Percentiles rank a stretch among this genome's conserved stretches.
Conservation (phyloP, 2,888 invertebrate genomes). For the Philaethria dido region DNA sequence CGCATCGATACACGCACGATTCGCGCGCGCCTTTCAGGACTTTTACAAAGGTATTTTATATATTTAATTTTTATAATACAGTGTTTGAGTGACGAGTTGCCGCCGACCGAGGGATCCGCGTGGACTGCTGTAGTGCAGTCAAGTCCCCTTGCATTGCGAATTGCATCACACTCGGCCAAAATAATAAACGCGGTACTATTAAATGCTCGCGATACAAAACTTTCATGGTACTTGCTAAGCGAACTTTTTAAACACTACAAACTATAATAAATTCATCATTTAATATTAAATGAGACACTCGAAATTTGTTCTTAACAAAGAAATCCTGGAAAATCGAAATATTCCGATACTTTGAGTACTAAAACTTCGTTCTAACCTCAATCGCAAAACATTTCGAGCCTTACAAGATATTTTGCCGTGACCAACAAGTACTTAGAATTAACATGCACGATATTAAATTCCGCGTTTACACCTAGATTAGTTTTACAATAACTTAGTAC, state of each 20-base stretch:
- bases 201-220: constrained; percentile 45
- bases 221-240: constrained; percentile 42
- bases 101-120: constrained; percentile 31
- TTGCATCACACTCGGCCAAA: constrained; percentile 48
- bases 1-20: constrained; percentile 45
- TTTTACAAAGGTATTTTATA: constrained; percentile 49
- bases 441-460: neutral
- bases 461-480: neutral
- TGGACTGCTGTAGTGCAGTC: constrained; percentile 23
- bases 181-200: constrained; percentile 44
- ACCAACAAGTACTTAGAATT: neutral
- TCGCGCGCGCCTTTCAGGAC: constrained; percentile 48
- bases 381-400: neutral
- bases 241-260: constrained; percentile 39
- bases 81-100: constrained; percentile 20
- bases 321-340: neutral
- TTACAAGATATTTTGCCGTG: neutral
- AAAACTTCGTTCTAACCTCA: neutral
- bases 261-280: neutral
- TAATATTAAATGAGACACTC: neutral
- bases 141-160: constrained; percentile 50
- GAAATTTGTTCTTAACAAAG: neutral
- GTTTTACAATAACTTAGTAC: neutral
- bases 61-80: constrained; percentile 31
- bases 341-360: neutral